These are phyloP conservation scores for Busseola fusca DNA, from an alignment of 2,888 invertebrate genomes.

Conservation along the genomic window DNA sequence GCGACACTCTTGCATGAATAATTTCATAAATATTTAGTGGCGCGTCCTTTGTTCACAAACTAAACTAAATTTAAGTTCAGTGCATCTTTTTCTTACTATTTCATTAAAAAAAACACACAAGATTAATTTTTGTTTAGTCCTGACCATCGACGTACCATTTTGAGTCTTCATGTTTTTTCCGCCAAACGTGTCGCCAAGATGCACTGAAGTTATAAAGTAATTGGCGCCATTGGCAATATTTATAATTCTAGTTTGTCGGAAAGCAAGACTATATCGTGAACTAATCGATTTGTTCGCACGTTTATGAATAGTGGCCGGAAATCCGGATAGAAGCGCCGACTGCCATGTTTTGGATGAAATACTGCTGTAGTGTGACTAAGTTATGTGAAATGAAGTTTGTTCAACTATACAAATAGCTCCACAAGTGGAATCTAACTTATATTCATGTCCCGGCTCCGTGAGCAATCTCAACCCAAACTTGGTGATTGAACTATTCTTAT, in stretches of 20 bases:
- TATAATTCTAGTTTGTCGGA: conserved; percentile 18
- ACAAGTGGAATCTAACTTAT: background rate
- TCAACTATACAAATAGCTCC: background rate
- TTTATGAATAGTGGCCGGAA: conserved; percentile 18
- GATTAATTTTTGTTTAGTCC: too few relatives aligned
- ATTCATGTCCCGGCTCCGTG: background rate
- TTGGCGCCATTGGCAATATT: too few relatives aligned
- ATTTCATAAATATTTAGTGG: background rate
- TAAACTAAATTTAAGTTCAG: too few relatives aligned
- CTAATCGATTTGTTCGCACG: conserved; percentile 26
- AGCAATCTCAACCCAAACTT: background rate
- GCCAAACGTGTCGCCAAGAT: too few relatives aligned
- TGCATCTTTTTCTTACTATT: too few relatives aligned
- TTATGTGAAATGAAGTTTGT: too few relatives aligned
- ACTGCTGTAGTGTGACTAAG: background rate
- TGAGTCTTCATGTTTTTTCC: too few relatives aligned
- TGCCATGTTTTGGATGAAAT: conserved; percentile 22
- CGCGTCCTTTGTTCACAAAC: too few relatives aligned
- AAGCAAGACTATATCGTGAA: conserved; percentile 19
- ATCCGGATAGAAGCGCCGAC: background rate
- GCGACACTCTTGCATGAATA: too few relatives aligned
- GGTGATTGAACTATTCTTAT: background rate
- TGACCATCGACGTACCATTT: too few relatives aligned
- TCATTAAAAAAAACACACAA: too few relatives aligned
- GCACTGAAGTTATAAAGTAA: too few relatives aligned